Evolutionary conservation across 1,140 invertebrate species (phyloP).

Genomic region (Aradophagus sp.): DNA sequence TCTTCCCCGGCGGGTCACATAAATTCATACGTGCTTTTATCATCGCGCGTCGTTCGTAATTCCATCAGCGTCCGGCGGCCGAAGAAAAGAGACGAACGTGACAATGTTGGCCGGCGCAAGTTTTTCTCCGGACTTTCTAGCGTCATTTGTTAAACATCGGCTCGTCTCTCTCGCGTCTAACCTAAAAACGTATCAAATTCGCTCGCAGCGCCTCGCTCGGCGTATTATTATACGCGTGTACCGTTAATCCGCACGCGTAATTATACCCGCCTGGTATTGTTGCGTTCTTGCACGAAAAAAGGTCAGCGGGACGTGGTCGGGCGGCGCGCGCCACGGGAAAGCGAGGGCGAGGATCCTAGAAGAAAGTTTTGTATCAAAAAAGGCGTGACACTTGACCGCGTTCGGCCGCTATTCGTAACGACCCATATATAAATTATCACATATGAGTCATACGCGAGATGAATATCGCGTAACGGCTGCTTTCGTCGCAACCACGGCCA

Average conservation of each 20-base stretch:
- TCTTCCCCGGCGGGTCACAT: constrained; percentile 9
- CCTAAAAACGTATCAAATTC: constrained; percentile 50
- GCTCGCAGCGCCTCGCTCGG: constrained; percentile 19
- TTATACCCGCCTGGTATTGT: constrained; percentile 47
- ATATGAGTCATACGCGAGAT: constrained; percentile 20
- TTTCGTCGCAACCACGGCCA: background rate
- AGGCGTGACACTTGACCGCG: constrained; percentile 49
- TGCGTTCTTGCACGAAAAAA: constrained; percentile 50
- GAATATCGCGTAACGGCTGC: constrained; percentile 12
- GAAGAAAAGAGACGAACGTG: constrained; percentile 41
- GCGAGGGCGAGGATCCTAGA: constrained; percentile 46
- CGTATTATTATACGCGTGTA: constrained; percentile 47
- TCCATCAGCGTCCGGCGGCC: constrained; percentile 36
- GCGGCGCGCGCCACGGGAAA: constrained; percentile 33
- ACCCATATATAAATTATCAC: constrained; percentile 46
- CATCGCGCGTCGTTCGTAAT: constrained; percentile 39
- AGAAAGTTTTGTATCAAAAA: constrained; percentile 53
- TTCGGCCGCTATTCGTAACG: constrained; percentile 43
- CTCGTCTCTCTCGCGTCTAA: constrained; percentile 31
- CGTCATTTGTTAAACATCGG: constrained; percentile 26
- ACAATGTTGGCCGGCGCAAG: constrained; percentile 25
- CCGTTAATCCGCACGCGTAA: constrained; percentile 51
- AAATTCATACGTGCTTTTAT: constrained; percentile 40
- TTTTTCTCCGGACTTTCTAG: constrained; percentile 47
- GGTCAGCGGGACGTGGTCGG: constrained; percentile 43